Evolutionary conservation across 2,888 invertebrate genomes (phyloP).

Genomic region (Hypolimnas misippus): DNA sequence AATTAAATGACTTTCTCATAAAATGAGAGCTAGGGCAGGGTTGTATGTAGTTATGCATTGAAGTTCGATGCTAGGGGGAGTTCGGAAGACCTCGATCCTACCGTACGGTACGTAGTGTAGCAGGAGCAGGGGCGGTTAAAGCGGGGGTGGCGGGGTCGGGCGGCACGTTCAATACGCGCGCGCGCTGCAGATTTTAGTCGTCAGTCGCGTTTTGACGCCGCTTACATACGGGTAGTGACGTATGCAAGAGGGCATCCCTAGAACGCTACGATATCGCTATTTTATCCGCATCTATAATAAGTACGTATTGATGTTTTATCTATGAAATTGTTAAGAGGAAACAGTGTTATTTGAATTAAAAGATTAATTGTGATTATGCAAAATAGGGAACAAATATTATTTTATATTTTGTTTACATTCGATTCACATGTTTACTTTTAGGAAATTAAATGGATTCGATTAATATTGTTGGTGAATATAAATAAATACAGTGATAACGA

Average conservation of each 20-base stretch:
- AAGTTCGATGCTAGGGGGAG: slow-evolving; percentile 42
- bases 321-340: slow-evolving; percentile 12
- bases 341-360: slow-evolving; percentile 12
- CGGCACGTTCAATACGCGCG: slow-evolving; percentile 80
- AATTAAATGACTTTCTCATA: slow-evolving; percentile 14
- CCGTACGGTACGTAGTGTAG: slow-evolving; percentile 48
- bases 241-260: slow-evolving; percentile 59
- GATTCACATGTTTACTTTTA: slow-evolving; percentile 60
- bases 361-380: slow-evolving; percentile 10
- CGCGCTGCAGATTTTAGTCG: slow-evolving; percentile 65
- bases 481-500: slow-evolving; percentile 9
- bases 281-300: slow-evolving; percentile 58
- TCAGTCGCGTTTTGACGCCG: slow-evolving; percentile 75
- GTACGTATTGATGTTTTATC: slow-evolving; percentile 63
- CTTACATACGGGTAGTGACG: slow-evolving; percentile 56
- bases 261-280: slow-evolving; percentile 74
- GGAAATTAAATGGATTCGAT: slow-evolving; percentile 12
- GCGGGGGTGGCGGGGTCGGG: slow-evolving; percentile 67
- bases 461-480: not conserved
- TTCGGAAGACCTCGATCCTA: slow-evolving; percentile 31
- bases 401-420: slow-evolving; percentile 72
- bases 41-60: slow-evolving; percentile 38
- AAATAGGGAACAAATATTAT: slow-evolving; percentile 31
- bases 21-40: slow-evolving; percentile 17
- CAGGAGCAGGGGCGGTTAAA: slow-evolving; percentile 62